Percentiles rank a stretch among this genome's conserved stretches.
These are phyloP conservation scores for Drosophila obscura DNA, from an alignment of 1,140 invertebrate species.

Conservation along the genomic window DNA sequence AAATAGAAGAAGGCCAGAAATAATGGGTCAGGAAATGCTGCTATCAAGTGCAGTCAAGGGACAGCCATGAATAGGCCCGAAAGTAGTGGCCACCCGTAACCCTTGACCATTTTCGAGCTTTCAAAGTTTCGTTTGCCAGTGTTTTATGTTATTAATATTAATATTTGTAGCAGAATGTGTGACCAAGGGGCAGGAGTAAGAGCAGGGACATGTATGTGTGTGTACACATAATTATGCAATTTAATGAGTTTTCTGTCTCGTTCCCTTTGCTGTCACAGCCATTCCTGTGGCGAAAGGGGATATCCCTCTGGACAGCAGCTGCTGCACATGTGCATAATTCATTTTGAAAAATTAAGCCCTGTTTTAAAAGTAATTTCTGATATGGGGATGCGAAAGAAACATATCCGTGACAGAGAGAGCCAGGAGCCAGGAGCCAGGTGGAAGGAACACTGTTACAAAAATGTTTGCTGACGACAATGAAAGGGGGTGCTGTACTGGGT, in stretches of 20 bases:
- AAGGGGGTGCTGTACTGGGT: too few species aligned
- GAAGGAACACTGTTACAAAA: slow-evolving; percentile 32
- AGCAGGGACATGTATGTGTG: slow-evolving; percentile 12
- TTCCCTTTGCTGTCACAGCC: slow-evolving; percentile 47
- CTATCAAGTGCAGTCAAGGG: slow-evolving; percentile 72
- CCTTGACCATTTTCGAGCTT: slow-evolving; percentile 59
- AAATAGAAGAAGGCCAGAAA: slow-evolving; percentile 26
- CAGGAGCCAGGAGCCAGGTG: slow-evolving; percentile 26
- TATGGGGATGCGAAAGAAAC: too few species aligned
- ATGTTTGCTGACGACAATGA: slow-evolving; percentile 37
- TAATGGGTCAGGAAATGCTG: slow-evolving; percentile 57
- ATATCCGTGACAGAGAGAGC: slow-evolving; percentile 3
- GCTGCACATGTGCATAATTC: slow-evolving; percentile 75
- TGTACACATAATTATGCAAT: slow-evolving; percentile 74
- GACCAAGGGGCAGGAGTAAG: too few species aligned
- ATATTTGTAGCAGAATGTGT: slow-evolving; percentile 61
- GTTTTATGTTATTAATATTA: slow-evolving; percentile 80
- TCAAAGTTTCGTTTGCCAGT: slow-evolving; percentile 42
- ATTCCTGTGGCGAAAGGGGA: background rate
- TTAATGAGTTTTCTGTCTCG: slow-evolving; percentile 70
- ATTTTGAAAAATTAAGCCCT: slow-evolving; percentile 71
- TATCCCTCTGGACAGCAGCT: slow-evolving; percentile 3
- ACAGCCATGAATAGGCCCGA: slow-evolving; percentile 9
- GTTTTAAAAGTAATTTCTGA: background rate
- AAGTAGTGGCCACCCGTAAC: slow-evolving; percentile 6